A percentile compares a stretch with the other conserved stretches of the same genome.
Evolutionary conservation across 1,140 invertebrate species (phyloP).

Genomic region (Papilio polyxenes): DNA sequence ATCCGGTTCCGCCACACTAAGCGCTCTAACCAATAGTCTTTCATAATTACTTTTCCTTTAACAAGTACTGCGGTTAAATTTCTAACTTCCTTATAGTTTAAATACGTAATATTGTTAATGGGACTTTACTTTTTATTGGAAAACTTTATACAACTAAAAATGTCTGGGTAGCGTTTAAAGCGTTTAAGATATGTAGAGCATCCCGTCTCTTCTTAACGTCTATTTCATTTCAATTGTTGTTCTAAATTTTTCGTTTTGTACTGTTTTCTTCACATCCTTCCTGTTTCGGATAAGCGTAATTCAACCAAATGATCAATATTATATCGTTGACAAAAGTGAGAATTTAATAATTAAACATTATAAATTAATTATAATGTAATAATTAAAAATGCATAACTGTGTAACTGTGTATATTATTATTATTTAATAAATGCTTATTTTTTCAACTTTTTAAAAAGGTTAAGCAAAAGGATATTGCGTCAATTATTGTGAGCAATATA

Average conservation of each 20-base stretch:
- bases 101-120: conserved; percentile 8
- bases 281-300: too few species aligned
- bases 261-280: too few species aligned
- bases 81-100: not conserved
- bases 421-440: not conserved
- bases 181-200: not conserved
- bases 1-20: not conserved
- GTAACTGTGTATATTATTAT: too few species aligned
- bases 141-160: not conserved
- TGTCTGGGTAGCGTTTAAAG: not conserved
- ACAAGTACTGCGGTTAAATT: conserved; percentile 15
- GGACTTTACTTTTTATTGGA: not conserved
- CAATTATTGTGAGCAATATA: not conserved
- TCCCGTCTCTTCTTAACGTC: too few species aligned
- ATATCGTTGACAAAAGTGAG: too few species aligned
- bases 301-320: too few species aligned
- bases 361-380: too few species aligned
- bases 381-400: too few species aligned
- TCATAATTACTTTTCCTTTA: conserved; percentile 29
- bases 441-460: not conserved
- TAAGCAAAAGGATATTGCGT: not conserved
- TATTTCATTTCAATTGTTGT: too few species aligned
- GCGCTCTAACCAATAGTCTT: conserved; percentile 8
- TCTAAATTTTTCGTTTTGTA: too few species aligned
- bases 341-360: too few species aligned